These are phyloP conservation scores for Drosophila mimica DNA, from an alignment of 2,888 invertebrate genomes.

Conservation along the genomic window DNA sequence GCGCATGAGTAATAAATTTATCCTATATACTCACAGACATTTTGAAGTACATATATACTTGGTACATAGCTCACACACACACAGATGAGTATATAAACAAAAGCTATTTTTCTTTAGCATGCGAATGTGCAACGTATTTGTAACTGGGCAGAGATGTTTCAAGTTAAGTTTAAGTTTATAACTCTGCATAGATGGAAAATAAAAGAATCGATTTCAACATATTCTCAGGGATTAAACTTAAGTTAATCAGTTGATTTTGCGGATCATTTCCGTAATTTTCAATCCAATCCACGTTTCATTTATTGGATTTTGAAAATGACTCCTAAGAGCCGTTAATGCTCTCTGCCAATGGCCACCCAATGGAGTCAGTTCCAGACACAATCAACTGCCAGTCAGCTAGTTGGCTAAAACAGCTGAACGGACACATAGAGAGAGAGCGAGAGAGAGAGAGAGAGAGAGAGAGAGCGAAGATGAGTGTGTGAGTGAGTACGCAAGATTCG, in stretches of 20 bases:
- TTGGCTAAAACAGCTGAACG: neutral
- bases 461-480: neutral
- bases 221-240: neutral
- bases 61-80: neutral
- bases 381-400: conserved; percentile 23
- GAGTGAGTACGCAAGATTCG: neutral
- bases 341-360: neutral
- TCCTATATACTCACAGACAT: conserved; percentile 32
- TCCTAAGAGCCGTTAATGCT: no score
- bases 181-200: no score
- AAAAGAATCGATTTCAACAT: neutral
- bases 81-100: conserved; percentile 1
- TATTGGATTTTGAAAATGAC: neutral
- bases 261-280: neutral
- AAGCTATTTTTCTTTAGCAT: neutral
- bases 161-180: neutral
- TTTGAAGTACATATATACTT: neutral
- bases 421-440: neutral
- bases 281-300: neutral
- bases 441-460: neutral
- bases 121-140: neutral
- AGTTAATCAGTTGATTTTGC: neutral
- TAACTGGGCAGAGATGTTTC: neutral
- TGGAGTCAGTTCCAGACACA: neutral
- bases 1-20: conserved; percentile 75